Percentiles rank a stretch among this genome's conserved stretches.
phyloP scores from a whole-genome alignment of 1,140 invertebrate genomes.

The Amyelois transitella region DNA sequence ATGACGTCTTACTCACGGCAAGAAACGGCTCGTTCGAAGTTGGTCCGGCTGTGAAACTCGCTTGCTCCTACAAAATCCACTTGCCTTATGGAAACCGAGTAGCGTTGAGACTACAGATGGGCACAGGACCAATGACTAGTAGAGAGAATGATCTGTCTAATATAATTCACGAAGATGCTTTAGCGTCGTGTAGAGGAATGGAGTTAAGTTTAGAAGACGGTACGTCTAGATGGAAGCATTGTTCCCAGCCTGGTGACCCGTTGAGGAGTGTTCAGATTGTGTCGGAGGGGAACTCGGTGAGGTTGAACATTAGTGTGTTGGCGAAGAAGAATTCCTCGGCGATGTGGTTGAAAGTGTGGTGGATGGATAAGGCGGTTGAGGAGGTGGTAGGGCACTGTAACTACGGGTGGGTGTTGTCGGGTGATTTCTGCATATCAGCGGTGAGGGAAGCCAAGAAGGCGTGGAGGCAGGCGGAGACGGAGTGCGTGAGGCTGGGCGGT shows the following conservation, averaged over 20 bases:
- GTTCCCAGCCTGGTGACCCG: conserved; percentile 73
- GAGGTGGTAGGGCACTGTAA: conserved; percentile 77
- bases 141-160: conserved; percentile 42
- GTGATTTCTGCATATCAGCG: conserved; percentile 78
- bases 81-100: conserved; percentile 79
- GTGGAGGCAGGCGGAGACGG: conserved; percentile 79
- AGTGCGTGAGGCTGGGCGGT: conserved; percentile 77
- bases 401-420: conserved; percentile 77
- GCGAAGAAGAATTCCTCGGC: conserved; percentile 49
- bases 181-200: conserved; percentile 70
- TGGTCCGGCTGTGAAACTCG: conserved; percentile 69
- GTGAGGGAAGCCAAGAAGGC: conserved; percentile 72
- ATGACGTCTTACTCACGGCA: conserved; percentile 77
- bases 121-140: conserved; percentile 41
- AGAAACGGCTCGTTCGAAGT: conserved; percentile 77
- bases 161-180: conserved; percentile 47
- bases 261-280: conserved; percentile 75
- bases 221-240: conserved; percentile 73
- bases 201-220: conserved; percentile 74
- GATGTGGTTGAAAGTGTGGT: conserved; percentile 70
- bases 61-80: conserved; percentile 78
- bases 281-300: conserved; percentile 73
- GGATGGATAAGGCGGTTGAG: conserved; percentile 72
- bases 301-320: conserved; percentile 61
- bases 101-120: conserved; percentile 74